Evolutionary conservation across 1,140 invertebrate genomes (phyloP), one percentile per base, ranked within the genome.

Genomic region (Gonatopus flavifemur): DNA sequence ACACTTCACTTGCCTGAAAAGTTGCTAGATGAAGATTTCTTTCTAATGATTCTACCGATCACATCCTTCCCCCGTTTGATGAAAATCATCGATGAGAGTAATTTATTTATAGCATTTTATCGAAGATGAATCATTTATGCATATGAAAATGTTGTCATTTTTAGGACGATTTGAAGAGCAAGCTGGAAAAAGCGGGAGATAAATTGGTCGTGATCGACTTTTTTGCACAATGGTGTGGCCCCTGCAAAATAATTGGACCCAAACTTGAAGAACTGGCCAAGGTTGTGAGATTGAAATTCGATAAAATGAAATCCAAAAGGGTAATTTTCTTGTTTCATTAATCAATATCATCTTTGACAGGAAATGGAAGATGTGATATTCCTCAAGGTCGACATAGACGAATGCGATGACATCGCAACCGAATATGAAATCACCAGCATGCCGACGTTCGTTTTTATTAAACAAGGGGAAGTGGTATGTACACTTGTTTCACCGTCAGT

Each of bases 401-500:
- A 94, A 57, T 86, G 85, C 66, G 91, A 93, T 68, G 91, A 93
- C 15, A 77, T 95, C 41, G 88, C 89, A 8, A 78, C 81, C 40
- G 81, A 89, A 45, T 94, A 93, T 76, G 82, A 88, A 55, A 87
- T 97, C 58, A 82, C 82, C 53, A 91, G 90, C 39, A 96, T 96
- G 93, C 94, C 94, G 33, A 96, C 94, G 1, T 97, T 97, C 72
- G 74, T 95, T 18, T 94, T 96, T 72, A 80, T 96, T 54, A 96
- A 94, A 77, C 86, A 86, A 60, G 78, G 81, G 25, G 65, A 84
- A 67, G 83, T 85, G 70, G 81, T 88, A 76, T 67, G 67, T 63
- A 55, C n/a, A n/a, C n/a, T 59, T 7, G n/a, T 33, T 33, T 51
- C 20, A 20, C 9, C 37, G 16, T 28, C n/a, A n/a, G 15, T 21